phyloP scores from a whole-genome alignment of 2,113 vertebrate genomes.

The Gasterosteus nipponicus region DNA sequence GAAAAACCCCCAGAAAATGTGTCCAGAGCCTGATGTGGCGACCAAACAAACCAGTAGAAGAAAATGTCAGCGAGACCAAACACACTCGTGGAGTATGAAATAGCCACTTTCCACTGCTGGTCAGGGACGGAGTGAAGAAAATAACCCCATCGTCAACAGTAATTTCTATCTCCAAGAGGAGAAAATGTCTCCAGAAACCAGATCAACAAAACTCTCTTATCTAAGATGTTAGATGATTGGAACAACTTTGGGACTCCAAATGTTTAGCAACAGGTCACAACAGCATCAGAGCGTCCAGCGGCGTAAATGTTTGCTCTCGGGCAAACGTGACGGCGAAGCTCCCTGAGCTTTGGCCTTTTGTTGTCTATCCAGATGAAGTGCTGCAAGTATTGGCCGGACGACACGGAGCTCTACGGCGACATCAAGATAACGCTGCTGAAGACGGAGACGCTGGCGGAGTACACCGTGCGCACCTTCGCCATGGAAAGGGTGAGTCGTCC shows the following conservation, averaged over 20 bases:
- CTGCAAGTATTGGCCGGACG: slow-evolving; percentile 96
- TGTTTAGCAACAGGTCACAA: slow-evolving; percentile 23
- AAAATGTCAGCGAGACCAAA: slow-evolving; percentile 10
- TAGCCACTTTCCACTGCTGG: slow-evolving; percentile 1
- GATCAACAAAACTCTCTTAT: slow-evolving; percentile 7
- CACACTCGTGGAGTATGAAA: slow-evolving; percentile 21
- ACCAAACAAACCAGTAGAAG: not conserved
- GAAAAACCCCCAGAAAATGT: slow-evolving; percentile 20
- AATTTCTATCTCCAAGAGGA: not conserved
- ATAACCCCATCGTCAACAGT: slow-evolving; percentile 7
- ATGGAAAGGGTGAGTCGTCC: slow-evolving; percentile 88
- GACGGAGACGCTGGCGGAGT: slow-evolving; percentile 91
- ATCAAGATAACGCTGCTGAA: slow-evolving; percentile 94
- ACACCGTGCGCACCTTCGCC: slow-evolving; percentile 92
- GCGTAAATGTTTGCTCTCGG: not conserved
- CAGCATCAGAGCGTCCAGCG: not conserved
- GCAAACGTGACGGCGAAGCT: not conserved
- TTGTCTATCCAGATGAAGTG: slow-evolving; percentile 89
- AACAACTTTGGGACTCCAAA: slow-evolving; percentile 4
- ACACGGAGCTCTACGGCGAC: slow-evolving; percentile 94
- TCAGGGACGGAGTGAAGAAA: not conserved
- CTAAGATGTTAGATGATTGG: slow-evolving; percentile 1
- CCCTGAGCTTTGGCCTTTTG: slow-evolving; percentile 11
- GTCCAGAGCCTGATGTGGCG: slow-evolving; percentile 34
- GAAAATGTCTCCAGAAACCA: slow-evolving; percentile 1